Percentiles rank a stretch among this genome's conserved stretches.
These are phyloP conservation scores for Homalodisca vitripennis DNA, from an alignment of 1,140 invertebrate genomes.

Conservation along the genomic window DNA sequence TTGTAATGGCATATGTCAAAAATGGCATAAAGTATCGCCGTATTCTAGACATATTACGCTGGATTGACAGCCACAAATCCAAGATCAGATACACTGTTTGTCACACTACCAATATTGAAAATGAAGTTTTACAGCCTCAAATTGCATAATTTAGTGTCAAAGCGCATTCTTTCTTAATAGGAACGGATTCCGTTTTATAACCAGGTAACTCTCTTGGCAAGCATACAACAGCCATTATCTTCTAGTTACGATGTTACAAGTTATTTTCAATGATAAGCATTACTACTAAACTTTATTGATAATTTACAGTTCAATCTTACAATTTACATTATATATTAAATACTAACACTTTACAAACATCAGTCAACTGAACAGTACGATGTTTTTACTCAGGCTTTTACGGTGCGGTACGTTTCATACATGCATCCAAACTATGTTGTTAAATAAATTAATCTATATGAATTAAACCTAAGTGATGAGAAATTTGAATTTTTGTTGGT, in stretches of 20 bases:
- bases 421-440: too few relatives aligned
- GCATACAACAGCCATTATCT: background rate
- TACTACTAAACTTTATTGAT: background rate
- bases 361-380: slow-evolving; percentile 12
- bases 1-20: slow-evolving; percentile 5
- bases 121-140: too few relatives aligned
- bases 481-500: too few relatives aligned
- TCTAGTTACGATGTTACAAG: background rate
- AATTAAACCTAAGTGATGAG: too few relatives aligned
- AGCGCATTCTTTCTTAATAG: background rate
- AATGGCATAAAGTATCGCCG: background rate
- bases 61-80: too few relatives aligned
- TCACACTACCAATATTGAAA: too few relatives aligned
- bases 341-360: slow-evolving; percentile 1
- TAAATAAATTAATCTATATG: too few relatives aligned
- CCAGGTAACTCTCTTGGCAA: slow-evolving; percentile 1
- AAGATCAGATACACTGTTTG: too few relatives aligned
- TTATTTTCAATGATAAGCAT: slow-evolving; percentile 6
- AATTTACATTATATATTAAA: background rate
- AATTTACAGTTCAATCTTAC: background rate
- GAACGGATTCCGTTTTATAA: background rate
- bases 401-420: too few relatives aligned
- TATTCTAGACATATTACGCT: background rate
- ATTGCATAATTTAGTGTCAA: background rate
- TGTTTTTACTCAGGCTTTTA: too few relatives aligned